These are phyloP conservation scores for Galeruca laticollis DNA, from an alignment of 2,888 invertebrate genomes.

Conservation along the genomic window DNA sequence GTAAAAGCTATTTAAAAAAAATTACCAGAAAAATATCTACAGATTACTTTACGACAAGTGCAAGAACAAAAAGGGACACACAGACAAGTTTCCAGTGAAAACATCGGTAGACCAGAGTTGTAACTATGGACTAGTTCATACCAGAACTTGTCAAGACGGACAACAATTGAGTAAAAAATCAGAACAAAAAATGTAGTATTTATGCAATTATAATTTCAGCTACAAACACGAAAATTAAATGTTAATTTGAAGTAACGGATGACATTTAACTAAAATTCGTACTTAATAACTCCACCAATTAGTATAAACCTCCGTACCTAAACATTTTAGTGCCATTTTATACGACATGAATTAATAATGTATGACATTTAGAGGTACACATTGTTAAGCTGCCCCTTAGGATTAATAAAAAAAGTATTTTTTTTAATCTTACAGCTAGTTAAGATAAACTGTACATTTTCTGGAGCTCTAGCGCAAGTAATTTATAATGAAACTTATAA, in stretches of 20 bases:
- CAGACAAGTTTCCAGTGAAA: no score
- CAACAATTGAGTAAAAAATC: constrained; percentile 1
- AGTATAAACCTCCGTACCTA: constrained; percentile 36
- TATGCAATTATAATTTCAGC: not conserved
- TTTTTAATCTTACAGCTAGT: constrained; percentile 36
- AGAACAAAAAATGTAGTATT: constrained; percentile 25
- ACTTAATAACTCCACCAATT: constrained; percentile 29
- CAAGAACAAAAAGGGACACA: no score
- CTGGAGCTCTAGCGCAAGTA: constrained; percentile 38
- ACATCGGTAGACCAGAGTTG: no score
- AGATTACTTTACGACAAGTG: no score
- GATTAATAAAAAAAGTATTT: constrained; percentile 25
- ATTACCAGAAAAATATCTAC: constrained; percentile 2
- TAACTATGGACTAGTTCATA: no score
- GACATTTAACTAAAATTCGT: constrained; percentile 11
- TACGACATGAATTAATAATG: constrained; percentile 38
- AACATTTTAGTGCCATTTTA: constrained; percentile 45
- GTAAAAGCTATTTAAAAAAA: constrained; percentile 10
- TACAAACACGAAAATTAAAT: constrained; percentile 17
- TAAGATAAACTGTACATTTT: constrained; percentile 44
- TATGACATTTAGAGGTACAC: constrained; percentile 46
- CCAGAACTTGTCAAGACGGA: no score
- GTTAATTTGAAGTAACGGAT: constrained; percentile 19
- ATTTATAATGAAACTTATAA: constrained; percentile 34
- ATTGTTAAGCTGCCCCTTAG: constrained; percentile 47